Percentiles rank a stretch among this genome's conserved stretches.
phyloP scores from a whole-genome alignment of 2,888 invertebrate genomes.

The Acanthosepion pharaonis region DNA sequence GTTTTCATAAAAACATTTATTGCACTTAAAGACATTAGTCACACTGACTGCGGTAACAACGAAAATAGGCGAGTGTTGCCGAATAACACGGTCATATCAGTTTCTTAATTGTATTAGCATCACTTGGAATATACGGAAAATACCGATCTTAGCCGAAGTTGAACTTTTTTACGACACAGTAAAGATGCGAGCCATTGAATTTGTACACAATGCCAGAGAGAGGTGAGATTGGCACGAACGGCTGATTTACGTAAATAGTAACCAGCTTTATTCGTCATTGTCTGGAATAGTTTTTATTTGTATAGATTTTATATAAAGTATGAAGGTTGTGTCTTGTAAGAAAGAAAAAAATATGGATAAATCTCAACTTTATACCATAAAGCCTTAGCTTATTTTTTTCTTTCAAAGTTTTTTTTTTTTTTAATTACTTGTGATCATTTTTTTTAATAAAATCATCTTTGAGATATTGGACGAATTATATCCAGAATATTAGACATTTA shows the following conservation, averaged over 20 bases:
- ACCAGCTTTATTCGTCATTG: not conserved
- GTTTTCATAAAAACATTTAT: no score
- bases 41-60: not conserved
- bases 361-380: not conserved
- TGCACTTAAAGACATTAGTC: not conserved
- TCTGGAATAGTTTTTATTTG: not conserved
- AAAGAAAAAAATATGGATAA: not conserved
- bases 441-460: no score
- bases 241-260: not conserved
- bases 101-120: not conserved
- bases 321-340: not conserved
- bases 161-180: not conserved
- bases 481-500: no score
- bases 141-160: not conserved
- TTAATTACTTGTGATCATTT: no score
- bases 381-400: no score
- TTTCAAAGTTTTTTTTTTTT: no score
- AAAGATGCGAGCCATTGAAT: conserved; percentile 12
- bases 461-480: no score
- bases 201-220: not conserved
- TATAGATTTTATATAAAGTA: not conserved
- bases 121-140: not conserved
- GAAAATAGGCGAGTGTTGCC: not conserved
- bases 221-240: not conserved
- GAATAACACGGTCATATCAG: not conserved